Conservation (phyloP, 2,113 vertebrate species). For the Antechinus stuartii region DNA sequence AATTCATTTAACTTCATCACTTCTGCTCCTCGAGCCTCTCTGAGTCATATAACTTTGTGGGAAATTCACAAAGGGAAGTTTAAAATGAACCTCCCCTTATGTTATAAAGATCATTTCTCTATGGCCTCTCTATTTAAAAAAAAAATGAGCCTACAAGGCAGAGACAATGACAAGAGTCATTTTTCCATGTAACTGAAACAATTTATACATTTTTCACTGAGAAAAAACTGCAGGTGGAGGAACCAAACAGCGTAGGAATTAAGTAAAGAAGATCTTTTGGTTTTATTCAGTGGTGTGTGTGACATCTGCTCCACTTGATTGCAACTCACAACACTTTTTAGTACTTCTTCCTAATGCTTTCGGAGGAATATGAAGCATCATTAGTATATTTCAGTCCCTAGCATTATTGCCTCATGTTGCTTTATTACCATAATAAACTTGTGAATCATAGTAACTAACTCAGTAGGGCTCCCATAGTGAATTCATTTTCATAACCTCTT, state of each 20-base stretch:
- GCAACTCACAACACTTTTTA: slow-evolving; percentile 74
- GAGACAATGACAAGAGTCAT: slow-evolving; percentile 8
- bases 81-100: neutral
- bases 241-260: neutral
- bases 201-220: slow-evolving; percentile 42
- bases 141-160: slow-evolving; percentile 7
- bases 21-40: slow-evolving; percentile 11
- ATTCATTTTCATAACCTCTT: slow-evolving; percentile 87
- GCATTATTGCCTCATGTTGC: slow-evolving; percentile 82
- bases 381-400: slow-evolving; percentile 77
- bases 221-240: slow-evolving; percentile 13
- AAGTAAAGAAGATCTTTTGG: slow-evolving; percentile 26
- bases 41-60: slow-evolving; percentile 1
- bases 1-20: slow-evolving; percentile 22
- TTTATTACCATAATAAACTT: slow-evolving; percentile 88
- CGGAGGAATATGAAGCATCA: slow-evolving; percentile 78
- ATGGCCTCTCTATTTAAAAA: neutral
- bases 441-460: slow-evolving; percentile 85
- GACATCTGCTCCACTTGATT: slow-evolving; percentile 76
- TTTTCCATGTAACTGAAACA: slow-evolving; percentile 25
- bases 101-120: slow-evolving; percentile 50
- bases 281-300: slow-evolving; percentile 49
- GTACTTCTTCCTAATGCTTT: slow-evolving; percentile 78
- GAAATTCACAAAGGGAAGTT: slow-evolving; percentile 31
- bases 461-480: slow-evolving; percentile 78